Evolutionary conservation across 1,140 invertebrate species (phyloP), one percentile per base, ranked within the genome.

Genomic region (Vanessa tameamea): DNA sequence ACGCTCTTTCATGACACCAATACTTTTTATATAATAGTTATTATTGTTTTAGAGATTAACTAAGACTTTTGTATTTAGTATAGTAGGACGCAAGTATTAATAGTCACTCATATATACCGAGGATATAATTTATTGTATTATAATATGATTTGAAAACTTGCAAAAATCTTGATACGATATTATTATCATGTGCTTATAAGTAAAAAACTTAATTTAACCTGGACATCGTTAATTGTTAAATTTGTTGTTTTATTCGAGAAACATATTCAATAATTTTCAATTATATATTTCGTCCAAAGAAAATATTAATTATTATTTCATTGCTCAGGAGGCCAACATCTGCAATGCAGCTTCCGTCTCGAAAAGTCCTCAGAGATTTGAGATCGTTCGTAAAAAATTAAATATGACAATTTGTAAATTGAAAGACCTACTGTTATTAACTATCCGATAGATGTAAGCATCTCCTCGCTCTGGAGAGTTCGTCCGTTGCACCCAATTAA

Each of bases 271-370:
- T 23, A 55, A 61, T 47, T 2, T 78, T 72, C 68, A 72, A 43
- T 69, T 78, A 72, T 61, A 47, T 65, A 69, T 72, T 69, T 75
- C 76, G 76, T 78, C 63, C 69, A 57, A 13, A 50, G 64, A 72
- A 65, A 68, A 53, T 65, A 74, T 72, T 73, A 70, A 57, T 73
- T 74, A 76, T 73, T 72, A 78, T 76, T 64, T 69, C 71, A 59
- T 64, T 61, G 23, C 70, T 73, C 72, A 43, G 63, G 63, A 64
- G 63, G 57, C 75, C 69, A 64, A 76, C 78, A 79, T 79, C 78
- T 76, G 78, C 78, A 79, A 69, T 79, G 75, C 78, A 79, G 78
- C 53, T 76, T 63, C 74, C 70, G 70, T 69, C 57, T 59, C 59
- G 63, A 64, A 73, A 61, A 48, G 65, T 43, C 65, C 70, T 72